Evolutionary conservation across 92 coral and sea anemone genomes (phyloP), one percentile per base, ranked within the genome.

Genomic region (Pocillopora meandrina): DNA sequence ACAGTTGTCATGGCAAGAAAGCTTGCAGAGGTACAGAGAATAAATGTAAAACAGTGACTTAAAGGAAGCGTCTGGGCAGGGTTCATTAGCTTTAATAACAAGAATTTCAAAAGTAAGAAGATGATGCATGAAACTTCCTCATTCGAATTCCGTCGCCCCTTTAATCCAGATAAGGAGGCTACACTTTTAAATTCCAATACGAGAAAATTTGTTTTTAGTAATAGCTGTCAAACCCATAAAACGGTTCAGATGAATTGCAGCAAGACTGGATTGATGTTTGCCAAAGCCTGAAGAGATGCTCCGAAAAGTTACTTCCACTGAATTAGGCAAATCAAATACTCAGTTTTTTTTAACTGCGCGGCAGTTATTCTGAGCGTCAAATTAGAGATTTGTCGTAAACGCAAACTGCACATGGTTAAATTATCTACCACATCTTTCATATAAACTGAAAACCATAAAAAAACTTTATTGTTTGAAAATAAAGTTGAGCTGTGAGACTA

Each of bases 141-240:
- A 67, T 81, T 81, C 34, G 57, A 81, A 69, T 68, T 76, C 85
- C 18, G 65, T 69, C 76, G 76, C 85, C 42, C 67, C 68, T 36
- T n/a, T 81, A 81, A 81, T 81, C 85, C 85, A 57, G 77, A 81
- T 61, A 81, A 81, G 70, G 70, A 56, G 21, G 70, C 47, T 35
- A 21, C 77, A 71, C 11, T 72, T 52, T 59, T 36, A 81, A 58
- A 81, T 81, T 81, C 85, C 68, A 36, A 62, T 14, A 56, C 18
- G 57, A 9, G 58, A 70, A 70, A 70, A 42, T 58, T n/a, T 13
- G 75, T 56, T 1, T n/a, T 59, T 21, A 66, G 74, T 16, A 47
- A 36, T 21, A 65, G n/a, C 31, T 31, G 70, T 23, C 34, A 65
- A 65, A 65, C 11, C 70, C 15, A 15, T 35, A 36, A 15, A 15